Evolutionary conservation across 2,888 invertebrate genomes (phyloP), one percentile per base, ranked within the genome.

Genomic region (Hirudinaria manillensis): DNA sequence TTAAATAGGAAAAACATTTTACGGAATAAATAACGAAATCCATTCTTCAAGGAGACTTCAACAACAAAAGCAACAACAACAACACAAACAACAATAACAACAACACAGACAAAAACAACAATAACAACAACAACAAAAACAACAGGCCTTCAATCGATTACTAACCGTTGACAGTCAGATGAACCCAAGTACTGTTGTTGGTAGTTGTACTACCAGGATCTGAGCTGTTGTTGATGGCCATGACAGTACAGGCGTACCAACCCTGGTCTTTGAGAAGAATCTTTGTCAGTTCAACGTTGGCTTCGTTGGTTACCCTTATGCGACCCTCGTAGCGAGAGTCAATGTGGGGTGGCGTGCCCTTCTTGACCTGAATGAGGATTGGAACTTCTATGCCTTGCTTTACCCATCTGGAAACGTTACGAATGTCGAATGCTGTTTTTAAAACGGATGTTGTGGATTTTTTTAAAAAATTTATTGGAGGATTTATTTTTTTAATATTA

Each of bases 261-360:
- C 96, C 96, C 86, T 93, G 92, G 88, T 97, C 96, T 83, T 91
- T 89, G 87, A 94, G 94, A 80, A 90, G 90, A 84, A 96, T 94
- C 86, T 93, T 91, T 86, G 94, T 94, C 87, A 97, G 90, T 89
- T 96, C 95, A 87, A 96, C 92, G 83, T 93, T 93, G 55, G 79
- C 80, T 61, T 76, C 75, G 65, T 77, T 78, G 29, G 77, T 70
- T 16, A 80, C 76, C 34, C 77, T 71, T 3, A 80, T 75, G 3
- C 80, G 70, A 19, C 77, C 77, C 66, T 75, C 74, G 78, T 78
- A 80, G n/a, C 75, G 65, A 80, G 93, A 92, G 83, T 93, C 95
- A 87, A 93, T 93, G 89, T 95, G 96, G 80, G 95, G 93, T 82
- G 94, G 94, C 88, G 96, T 96, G 86, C 93, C 93, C 88, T 94